Base-by-base conservation (phyloP, 2,113 vertebrate genomes). In the Geococcyx californianus region DNA sequence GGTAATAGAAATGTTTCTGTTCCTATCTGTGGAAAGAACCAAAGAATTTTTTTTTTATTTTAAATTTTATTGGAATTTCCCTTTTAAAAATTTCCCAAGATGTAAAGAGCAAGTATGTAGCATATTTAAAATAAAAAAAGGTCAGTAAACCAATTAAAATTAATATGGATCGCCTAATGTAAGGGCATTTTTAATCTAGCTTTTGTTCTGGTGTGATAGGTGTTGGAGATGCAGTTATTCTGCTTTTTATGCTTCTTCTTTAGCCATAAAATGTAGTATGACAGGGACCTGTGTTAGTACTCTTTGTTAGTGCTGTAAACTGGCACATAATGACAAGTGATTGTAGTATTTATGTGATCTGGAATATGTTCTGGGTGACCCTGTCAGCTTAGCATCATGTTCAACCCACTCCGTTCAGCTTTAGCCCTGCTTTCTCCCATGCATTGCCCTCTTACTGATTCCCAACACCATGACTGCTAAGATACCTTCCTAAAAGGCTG, bases 11-110 rank as follows among this genome's bases (percentile, higher is more conserved):
- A 60, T 72, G 23, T 89, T 94, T 95, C 89, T 93, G 56, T 94
- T 93, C 69, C 64, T 75, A 16, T 91, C 24, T 67, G 36, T 68
- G 87, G 73, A 93, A 95, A 91, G 73, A 93, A 94, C 26, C 34
- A 79, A 88, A 59, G 5, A 73, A 5, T 33, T 25, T 44, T 47
- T 16, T 8, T 31, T 31, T 55, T 6, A 15, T 38, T 70, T 67
- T 42, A n/a, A 62, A 21, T 21, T 26, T 79, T 36, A 4, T 56
- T 78, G 78, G 49, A 69, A 67, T 87, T 90, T 86, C 76, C 62
- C 68, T 75, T 70, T 64, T 31, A 51, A 82, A 40, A 89, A 44
- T 76, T 73, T 77, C 55, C 38, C 45, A 62, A 44, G 9, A 36
- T 74, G 29, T 93, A 73, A 72, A 86, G 24, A 44, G 16, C 42